Conservation (phyloP, 1,140 invertebrate species). For the Tetragnatha versicolor region DNA sequence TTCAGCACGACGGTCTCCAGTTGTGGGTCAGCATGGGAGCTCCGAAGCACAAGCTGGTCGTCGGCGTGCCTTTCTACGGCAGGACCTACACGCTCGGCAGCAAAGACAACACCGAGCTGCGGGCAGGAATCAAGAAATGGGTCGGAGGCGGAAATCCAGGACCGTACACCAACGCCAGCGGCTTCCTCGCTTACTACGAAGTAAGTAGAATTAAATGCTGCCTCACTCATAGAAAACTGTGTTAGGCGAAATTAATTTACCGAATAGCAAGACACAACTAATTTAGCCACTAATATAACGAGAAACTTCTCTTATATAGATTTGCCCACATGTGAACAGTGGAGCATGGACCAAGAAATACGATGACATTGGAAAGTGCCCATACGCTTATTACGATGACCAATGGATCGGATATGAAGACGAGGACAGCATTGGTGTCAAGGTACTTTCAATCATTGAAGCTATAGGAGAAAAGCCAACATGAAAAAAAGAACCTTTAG, state of each 20-base stretch:
- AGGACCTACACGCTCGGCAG: conserved; percentile 79
- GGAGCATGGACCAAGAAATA: conserved; percentile 81
- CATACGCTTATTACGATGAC: conserved; percentile 83
- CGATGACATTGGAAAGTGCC: conserved; percentile 81
- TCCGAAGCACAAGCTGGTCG: conserved; percentile 83
- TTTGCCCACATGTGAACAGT: conserved; percentile 75
- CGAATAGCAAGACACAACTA: background rate
- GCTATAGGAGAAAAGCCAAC: too few species aligned
- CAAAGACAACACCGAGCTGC: conserved; percentile 80
- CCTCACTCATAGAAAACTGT: background rate
- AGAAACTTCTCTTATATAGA: conserved; percentile 66
- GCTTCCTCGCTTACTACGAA: conserved; percentile 64
- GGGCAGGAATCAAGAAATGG: conserved; percentile 81
- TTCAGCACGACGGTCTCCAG: conserved; percentile 81
- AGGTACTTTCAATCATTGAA: conserved; percentile 74
- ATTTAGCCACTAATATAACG: too few species aligned
- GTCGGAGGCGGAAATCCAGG: conserved; percentile 80
- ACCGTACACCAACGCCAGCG: conserved; percentile 65
- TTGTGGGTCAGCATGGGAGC: conserved; percentile 88
- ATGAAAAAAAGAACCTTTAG: too few species aligned
- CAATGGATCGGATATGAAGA: conserved; percentile 95
- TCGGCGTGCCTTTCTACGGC: conserved; percentile 87
- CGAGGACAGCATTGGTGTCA: conserved; percentile 77
- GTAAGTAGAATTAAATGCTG: conserved; percentile 18
- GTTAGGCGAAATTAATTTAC: background rate